Conservation (phyloP, 2,113 vertebrate species). For the Brachyhypopomus occidentalis region DNA sequence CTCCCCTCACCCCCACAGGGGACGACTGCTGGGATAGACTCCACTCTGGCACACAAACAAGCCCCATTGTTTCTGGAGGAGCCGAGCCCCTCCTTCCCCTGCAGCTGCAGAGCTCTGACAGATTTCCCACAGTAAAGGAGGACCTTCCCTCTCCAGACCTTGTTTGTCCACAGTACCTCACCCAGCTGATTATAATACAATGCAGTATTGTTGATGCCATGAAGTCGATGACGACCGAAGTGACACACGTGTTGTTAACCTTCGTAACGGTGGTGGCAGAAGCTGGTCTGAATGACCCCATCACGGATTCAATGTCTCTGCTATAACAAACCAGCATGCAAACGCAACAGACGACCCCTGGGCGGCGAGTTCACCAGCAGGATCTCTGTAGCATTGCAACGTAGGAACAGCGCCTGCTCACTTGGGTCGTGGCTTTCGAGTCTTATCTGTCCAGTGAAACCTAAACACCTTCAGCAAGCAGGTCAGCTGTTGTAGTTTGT, state of each 20-base stretch:
- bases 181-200: slow-evolving; percentile 31
- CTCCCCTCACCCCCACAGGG: slow-evolving; percentile 61
- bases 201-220: neutral
- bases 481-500: too few species aligned
- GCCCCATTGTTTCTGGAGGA: slow-evolving; percentile 70
- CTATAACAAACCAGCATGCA: too few species aligned
- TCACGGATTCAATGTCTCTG: too few species aligned
- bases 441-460: too few species aligned
- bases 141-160: slow-evolving; percentile 65
- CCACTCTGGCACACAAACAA: slow-evolving; percentile 68
- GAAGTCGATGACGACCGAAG: neutral
- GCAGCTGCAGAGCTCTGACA: slow-evolving; percentile 56
- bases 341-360: too few species aligned
- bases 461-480: too few species aligned
- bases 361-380: too few species aligned
- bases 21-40: slow-evolving; percentile 61
- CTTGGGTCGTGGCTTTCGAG: too few species aligned
- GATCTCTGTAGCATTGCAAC: too few species aligned
- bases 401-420: too few species aligned
- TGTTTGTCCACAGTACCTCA: neutral
- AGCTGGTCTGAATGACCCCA: too few species aligned
- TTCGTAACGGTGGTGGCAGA: too few species aligned
- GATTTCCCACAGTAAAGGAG: slow-evolving; percentile 67
- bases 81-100: slow-evolving; percentile 65
- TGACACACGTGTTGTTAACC: neutral